phyloP scores from a whole-genome alignment of 2,797 vertebrate species.

The Cirrhinus mrigala region DNA sequence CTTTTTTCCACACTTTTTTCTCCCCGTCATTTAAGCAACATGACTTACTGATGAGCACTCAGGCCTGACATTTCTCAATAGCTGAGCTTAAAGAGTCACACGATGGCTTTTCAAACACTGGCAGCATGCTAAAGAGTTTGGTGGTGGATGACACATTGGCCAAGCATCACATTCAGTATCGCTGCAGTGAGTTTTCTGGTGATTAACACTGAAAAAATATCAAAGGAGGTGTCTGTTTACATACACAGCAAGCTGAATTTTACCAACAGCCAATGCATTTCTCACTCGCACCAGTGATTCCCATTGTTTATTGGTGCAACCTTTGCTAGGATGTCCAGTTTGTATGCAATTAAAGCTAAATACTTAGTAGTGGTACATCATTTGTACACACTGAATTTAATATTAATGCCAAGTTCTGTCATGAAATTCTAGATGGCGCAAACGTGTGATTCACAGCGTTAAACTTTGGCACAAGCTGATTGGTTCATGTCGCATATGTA shows the following conservation, averaged over 20 bases:
- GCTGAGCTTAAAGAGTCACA: constrained; percentile 1
- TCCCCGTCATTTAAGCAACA: constrained; percentile 13
- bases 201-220: constrained; percentile 5
- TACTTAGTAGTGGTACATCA: background rate
- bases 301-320: background rate
- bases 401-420: background rate
- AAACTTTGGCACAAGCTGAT: no score
- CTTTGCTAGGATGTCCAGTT: background rate
- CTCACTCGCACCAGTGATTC: background rate
- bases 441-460: no score
- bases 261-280: background rate
- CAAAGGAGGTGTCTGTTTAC: background rate
- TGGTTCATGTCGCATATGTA: no score
- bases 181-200: background rate
- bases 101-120: constrained; percentile 20
- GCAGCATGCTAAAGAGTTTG: constrained; percentile 25
- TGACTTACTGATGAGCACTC: constrained; percentile 11
- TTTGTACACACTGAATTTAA: background rate
- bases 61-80: constrained; percentile 27
- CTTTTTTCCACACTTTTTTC: background rate
- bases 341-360: background rate
- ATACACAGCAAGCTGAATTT: background rate
- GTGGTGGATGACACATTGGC: background rate
- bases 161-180: background rate
- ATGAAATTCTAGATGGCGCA: no score